Evolutionary conservation across 64 coral and sea anemone genomes (phyloP), one percentile per base, ranked within the genome.

Genomic region (Astreopora myriophthalma): DNA sequence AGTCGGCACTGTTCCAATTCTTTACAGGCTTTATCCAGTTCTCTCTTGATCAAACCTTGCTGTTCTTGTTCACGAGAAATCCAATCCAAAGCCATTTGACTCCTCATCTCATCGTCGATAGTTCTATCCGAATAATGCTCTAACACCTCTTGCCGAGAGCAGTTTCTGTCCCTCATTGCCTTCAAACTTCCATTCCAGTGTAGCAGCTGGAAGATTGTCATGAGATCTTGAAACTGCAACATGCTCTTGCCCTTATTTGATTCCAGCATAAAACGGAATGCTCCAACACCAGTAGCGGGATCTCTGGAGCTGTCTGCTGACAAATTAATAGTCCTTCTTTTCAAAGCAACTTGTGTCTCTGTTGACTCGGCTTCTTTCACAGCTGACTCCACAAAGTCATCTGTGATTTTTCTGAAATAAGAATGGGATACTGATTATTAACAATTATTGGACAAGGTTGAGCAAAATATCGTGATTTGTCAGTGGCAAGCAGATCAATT

Each of bases 131-230:
- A 67, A 46, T 97, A 97, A 86, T 97, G 95, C 23, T 91, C 91
- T 26, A 97, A 73, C 19, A 97, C 95, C 40, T 97, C 95, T 63
- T 97, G 95, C 57, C 95, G 87, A 31, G 95, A 90, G 69, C 95
- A 97, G 80, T 97, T 92, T 60, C 95, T 79, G 38, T 97, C 95
- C 35, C 95, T 80, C 95, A 97, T 97, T 30, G 95, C 95, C 42
- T 97, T 97, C 48, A 97, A 87, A 81, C 95, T 97, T 3, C 95
- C 95, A 75, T 97, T 97, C 95, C 95, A 97, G 49, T 97, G 95
- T 13, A 97, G 63, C 57, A 97, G 80, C 62, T 97, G 95, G 51
- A 97, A 97, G 74, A 97, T 97, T 46, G 95, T 97, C 95, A 97
- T 97, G 20, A 97, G 81, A 90, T 97, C 95, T 74, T 97, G 95